A percentile compares a stretch with the other conserved stretches of the same genome.
phyloP scores from a whole-genome alignment of 2,113 vertebrate species.

The Malurus elegans region DNA sequence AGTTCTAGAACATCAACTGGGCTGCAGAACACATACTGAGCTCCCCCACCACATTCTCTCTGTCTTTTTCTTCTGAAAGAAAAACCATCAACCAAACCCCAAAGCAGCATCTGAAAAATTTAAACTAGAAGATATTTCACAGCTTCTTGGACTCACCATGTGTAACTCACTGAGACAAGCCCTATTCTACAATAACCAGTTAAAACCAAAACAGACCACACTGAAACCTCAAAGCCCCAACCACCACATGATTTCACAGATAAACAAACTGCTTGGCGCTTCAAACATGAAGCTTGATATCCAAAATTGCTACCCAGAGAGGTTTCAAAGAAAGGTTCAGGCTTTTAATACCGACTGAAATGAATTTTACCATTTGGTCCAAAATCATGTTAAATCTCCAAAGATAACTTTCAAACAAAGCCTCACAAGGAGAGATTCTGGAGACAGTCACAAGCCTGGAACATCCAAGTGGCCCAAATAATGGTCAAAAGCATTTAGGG shows the following conservation, averaged over 20 bases:
- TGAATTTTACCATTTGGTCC: rapidly evolving
- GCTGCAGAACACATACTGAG: not conserved
- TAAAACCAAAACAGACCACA: not conserved
- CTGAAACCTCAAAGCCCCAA: not conserved
- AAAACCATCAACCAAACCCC: not conserved
- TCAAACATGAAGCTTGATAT: not conserved
- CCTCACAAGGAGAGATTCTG: not conserved
- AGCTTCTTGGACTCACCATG: not conserved
- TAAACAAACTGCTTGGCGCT: not conserved
- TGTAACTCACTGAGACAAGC: not conserved
- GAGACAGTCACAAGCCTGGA: not conserved
- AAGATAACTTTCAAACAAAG: not conserved
- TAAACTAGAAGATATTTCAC: not conserved
- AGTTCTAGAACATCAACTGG: not conserved
- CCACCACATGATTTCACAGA: not conserved
- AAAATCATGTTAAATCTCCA: not conserved
- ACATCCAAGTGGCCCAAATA: not conserved
- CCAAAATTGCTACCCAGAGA: not conserved
- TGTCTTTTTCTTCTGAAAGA: not conserved
- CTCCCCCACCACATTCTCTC: not conserved
- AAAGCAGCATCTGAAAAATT: not conserved
- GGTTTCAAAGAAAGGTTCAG: not conserved
- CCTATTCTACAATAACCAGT: not conserved
- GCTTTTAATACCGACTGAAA: not conserved
- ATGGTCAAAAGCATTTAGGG: not conserved